A percentile compares a stretch with the other conserved stretches of the same genome.
These are phyloP conservation scores for Larimichthys polyactis DNA, from an alignment of 2,113 vertebrate genomes.

Conservation along the genomic window DNA sequence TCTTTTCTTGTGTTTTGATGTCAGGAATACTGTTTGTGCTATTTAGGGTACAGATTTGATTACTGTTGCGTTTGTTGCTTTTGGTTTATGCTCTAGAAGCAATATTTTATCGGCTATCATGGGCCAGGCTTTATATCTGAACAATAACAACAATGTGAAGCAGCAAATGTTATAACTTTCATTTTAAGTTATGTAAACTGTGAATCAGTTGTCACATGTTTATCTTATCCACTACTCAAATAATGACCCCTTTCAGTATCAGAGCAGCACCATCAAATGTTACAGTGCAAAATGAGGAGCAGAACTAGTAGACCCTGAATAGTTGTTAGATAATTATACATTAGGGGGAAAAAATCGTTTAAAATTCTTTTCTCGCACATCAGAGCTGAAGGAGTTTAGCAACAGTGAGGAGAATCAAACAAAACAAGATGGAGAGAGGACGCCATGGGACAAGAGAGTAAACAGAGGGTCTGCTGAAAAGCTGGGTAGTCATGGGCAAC, in stretches of 20 bases:
- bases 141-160: background rate
- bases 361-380: background rate
- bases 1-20: background rate
- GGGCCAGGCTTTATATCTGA: background rate
- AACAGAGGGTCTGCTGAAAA: constrained; percentile 21
- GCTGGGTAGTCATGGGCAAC: constrained; percentile 46
- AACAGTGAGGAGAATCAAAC: background rate
- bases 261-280: background rate
- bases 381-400: background rate
- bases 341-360: background rate
- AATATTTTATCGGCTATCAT: background rate
- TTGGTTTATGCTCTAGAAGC: background rate
- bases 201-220: background rate
- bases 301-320: background rate
- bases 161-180: background rate
- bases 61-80: background rate
- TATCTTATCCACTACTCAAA: background rate
- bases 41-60: background rate
- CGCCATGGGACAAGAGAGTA: constrained; percentile 18
- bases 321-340: background rate
- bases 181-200: background rate
- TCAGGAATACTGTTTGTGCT: background rate
- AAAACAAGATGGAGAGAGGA: constrained; percentile 3
- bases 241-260: background rate
- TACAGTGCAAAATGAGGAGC: background rate